Conservation (phyloP, 2,797 vertebrate genomes). For the Allochrocebus solatus region DNA sequence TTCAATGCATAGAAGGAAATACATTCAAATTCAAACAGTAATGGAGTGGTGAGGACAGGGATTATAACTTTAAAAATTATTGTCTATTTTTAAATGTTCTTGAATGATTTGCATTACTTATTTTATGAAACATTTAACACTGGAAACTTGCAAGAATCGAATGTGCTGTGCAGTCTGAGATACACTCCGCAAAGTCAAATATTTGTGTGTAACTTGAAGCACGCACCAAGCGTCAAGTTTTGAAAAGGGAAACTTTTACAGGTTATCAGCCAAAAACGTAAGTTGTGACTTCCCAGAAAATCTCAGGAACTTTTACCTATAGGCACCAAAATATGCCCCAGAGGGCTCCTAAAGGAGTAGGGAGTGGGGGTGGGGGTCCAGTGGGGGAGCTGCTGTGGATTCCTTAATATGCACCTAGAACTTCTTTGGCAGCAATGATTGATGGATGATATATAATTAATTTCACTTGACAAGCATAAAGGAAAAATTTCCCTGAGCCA, state of each 20-base stretch:
- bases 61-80: neutral
- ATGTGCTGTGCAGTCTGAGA: neutral
- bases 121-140: slow-evolving; percentile 33
- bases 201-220: slow-evolving; percentile 55
- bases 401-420: slow-evolving; percentile 50
- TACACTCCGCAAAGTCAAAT: slow-evolving; percentile 43
- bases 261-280: slow-evolving; percentile 52
- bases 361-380: neutral
- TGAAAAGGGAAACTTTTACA: slow-evolving; percentile 53
- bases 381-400: neutral
- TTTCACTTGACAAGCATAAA: slow-evolving; percentile 82
- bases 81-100: slow-evolving; percentile 29
- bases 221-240: slow-evolving; percentile 30
- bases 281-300: slow-evolving; percentile 20
- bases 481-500: slow-evolving; percentile 79
- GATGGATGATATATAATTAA: slow-evolving; percentile 82
- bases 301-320: neutral
- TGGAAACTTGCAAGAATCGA: neutral
- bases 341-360: neutral
- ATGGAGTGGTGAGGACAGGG: neutral
- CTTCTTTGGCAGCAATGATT: slow-evolving; percentile 80
- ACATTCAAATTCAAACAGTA: slow-evolving; percentile 17
- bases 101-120: neutral
- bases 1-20: neutral
- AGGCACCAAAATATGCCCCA: slow-evolving; percentile 11